Base-by-base conservation (phyloP, 2,888 invertebrate species). In the Seira musarum region DNA sequence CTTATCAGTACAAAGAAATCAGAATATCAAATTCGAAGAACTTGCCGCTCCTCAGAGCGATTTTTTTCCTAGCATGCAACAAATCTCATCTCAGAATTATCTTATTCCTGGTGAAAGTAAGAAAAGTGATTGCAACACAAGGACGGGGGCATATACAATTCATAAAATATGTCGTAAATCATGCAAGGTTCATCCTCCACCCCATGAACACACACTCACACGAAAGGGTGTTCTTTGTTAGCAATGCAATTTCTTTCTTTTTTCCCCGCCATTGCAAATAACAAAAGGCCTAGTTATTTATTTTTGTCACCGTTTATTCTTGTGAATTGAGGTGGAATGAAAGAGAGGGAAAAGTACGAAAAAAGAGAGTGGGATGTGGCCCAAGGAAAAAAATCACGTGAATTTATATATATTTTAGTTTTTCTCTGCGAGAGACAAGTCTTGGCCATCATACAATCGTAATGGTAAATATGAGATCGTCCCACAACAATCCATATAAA, bases 401-500 rank as follows among this genome's bases (percentile, higher is more conserved):
- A 69, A 69, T 69, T 69, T 69, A 53, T 57, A 24, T 67, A 67
- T 67, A 67, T 67, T 67, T 19, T 46, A 46, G 10, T 40, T 40
- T 40, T 40, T 40, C 40, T 40, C 40, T 40, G 40, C 40, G 40
- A 40, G 40, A 40, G 40, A 40, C 40, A 40, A 40, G 40, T 13
- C 40, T 40, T 40, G 6, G 40, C 40, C 40, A 13, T 40, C 40
- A 40, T 13, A 40, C 40, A 40, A 40, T 40, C 40, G 13, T 40
- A 40, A 40, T 40, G 40, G 6, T 40, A 40, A 40, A 5, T 40
- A 40, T 13, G 40, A 40, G 40, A 5, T 40, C 40, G 40, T 40
- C 40, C 40, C 40, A 40, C 40, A 40, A 40, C 40, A 40, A 40
- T 13, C 40, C 40, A 40, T 5, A 40, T 5, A 40, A 8, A 40